Evolutionary conservation across 2,888 invertebrate species (phyloP).

Genomic region (Rhamnusium bicolor): DNA sequence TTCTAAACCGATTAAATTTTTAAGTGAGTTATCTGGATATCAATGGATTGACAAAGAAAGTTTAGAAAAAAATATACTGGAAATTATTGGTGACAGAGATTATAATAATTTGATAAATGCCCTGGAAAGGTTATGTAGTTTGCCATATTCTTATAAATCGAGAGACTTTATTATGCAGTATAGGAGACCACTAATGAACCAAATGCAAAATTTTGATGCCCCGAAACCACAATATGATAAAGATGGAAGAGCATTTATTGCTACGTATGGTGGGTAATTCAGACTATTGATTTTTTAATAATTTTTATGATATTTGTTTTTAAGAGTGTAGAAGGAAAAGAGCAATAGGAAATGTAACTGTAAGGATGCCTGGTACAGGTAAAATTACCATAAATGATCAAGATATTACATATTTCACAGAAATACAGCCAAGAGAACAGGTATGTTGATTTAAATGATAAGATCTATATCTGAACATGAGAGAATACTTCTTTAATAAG

Average conservation of each 20-base stretch:
- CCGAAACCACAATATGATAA: constrained; percentile 81
- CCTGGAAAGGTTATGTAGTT: constrained; percentile 80
- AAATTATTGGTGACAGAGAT: constrained; percentile 79
- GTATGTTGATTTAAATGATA: no score
- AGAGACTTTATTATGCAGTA: constrained; percentile 84
- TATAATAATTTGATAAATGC: constrained; percentile 82
- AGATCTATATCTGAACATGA: no score
- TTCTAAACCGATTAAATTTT: constrained; percentile 48
- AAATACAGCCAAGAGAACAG: constrained; percentile 83
- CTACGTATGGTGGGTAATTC: constrained; percentile 76
- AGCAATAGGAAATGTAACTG: constrained; percentile 84
- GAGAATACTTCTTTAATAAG: no score
- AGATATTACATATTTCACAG: constrained; percentile 84
- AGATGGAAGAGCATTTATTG: constrained; percentile 81
- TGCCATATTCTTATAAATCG: constrained; percentile 81
- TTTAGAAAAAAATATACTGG: constrained; percentile 78
- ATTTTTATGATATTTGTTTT: constrained; percentile 44
- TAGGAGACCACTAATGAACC: constrained; percentile 76
- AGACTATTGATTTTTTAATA: not conserved
- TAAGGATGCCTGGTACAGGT: constrained; percentile 88
- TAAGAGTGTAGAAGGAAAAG: constrained; percentile 81
- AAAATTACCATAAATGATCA: constrained; percentile 86
- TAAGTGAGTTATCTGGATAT: constrained; percentile 74
- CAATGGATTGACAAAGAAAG: constrained; percentile 80
- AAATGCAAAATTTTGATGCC: constrained; percentile 76